A percentile compares a stretch with the other conserved stretches of the same genome.
phyloP scores from a whole-genome alignment of 2,797 vertebrate species.

The Tragopan temminckii region DNA sequence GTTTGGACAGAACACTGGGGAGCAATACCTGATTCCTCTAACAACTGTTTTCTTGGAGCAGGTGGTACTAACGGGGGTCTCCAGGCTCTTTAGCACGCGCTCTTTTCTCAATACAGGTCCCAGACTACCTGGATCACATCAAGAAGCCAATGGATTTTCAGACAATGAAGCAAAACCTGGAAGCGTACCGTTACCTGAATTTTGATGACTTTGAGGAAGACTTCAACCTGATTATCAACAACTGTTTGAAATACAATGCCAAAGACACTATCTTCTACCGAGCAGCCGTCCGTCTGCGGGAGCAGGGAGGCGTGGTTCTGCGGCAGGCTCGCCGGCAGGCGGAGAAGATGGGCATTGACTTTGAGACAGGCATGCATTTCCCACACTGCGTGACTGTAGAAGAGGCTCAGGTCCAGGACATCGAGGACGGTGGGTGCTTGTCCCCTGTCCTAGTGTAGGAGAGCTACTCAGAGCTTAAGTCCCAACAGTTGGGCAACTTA shows the following conservation, averaged over 20 bases:
- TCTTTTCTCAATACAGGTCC: conserved; percentile 86
- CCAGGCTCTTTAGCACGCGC: conserved; percentile 49
- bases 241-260: conserved; percentile 99
- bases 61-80: background rate
- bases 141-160: conserved; percentile 99
- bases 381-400: conserved; percentile 85
- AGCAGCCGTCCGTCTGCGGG: conserved; percentile 92
- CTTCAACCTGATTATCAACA: conserved; percentile 98
- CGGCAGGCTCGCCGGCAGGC: conserved; percentile 94
- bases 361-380: conserved; percentile 95
- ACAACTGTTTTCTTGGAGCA: conserved; percentile 70
- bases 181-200: conserved; percentile 95
- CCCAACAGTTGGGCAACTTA: background rate
- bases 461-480: background rate
- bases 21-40: conserved; percentile 47
- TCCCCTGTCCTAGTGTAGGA: rapidly evolving
- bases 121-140: conserved; percentile 98
- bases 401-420: conserved; percentile 86
- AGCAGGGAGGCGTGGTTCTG: conserved; percentile 91
- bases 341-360: conserved; percentile 96
- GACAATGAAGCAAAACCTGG: conserved; percentile 97
- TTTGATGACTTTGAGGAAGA: conserved; percentile 97
- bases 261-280: conserved; percentile 99
- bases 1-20: conserved; percentile 65
- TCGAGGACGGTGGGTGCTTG: conserved; percentile 82